Base-by-base conservation (phyloP, 37 sponge, comb jelly and placozoan species). In the Axinella damicornis region DNA sequence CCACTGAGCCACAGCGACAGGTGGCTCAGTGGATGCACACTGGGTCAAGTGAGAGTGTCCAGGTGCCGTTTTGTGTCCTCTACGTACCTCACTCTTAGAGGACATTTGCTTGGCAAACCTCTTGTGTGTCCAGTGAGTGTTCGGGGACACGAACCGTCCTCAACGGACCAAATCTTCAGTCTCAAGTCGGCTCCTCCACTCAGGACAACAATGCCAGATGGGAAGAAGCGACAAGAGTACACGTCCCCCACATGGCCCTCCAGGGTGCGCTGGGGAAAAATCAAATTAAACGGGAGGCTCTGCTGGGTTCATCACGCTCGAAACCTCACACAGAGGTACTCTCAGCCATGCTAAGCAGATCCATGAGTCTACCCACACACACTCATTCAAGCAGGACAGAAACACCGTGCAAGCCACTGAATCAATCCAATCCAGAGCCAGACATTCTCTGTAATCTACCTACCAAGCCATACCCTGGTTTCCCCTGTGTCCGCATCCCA, bases 151-250 rank as follows among this genome's bases (percentile, higher is more conserved):
- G 93, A 90, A 38, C 98, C 98, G 85, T 94, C 93, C 53, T 88
- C 81, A 5, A 73, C 84, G 28, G 98, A 97, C 98, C 98, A 97
- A 46, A 97, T 92, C 76, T 85, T 95, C 35, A 97, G 81, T 46
- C 85, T 32, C 65, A 92, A 74, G 73, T 97, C 98, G 25, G 82
- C 79, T 28, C 94, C 97, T 22, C 97, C 95, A 30, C 93, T 90
- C 35, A 97, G 89, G 6, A 95, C 86, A 59, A 97, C 98, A 21
- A 87, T 71, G 14, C 95, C 95, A 5, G 95, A 94, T 53, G 98
- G 98, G 75, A 95, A 97, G 92, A 94, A 97, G 69, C 81, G 72
- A 41, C 95, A 92, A 17, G 79, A 82, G 68, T 88, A 74, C 13
- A 95, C 95, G 69, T 97, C 98, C 13, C 78, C 86, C 16, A 91